Evolutionary conservation across 2,113 vertebrate species (phyloP).

Genomic region (Eurypyga helias): DNA sequence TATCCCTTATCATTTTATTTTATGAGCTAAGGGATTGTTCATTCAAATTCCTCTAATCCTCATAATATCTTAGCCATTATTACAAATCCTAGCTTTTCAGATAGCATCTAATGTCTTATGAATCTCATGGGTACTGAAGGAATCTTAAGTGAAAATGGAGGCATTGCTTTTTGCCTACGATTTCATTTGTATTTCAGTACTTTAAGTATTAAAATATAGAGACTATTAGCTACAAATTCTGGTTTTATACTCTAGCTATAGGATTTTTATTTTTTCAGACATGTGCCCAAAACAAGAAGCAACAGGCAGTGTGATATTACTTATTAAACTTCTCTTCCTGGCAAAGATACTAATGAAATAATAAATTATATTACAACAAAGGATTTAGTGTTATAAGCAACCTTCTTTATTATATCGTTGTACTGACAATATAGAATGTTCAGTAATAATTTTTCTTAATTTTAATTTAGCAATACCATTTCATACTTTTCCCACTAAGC

Average conservation of each 20-base stretch:
- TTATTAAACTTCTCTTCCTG: not conserved
- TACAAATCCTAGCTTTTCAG: conserved; percentile 71
- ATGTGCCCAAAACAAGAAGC: not conserved
- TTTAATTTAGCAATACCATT: not conserved
- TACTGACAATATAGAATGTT: not conserved
- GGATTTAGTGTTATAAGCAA: not conserved
- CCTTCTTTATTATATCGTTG: not conserved
- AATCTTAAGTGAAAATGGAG: conserved; percentile 72
- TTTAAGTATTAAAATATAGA: conserved; percentile 44
- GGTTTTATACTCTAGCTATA: not conserved
- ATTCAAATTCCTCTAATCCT: conserved; percentile 74
- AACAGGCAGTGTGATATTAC: not conserved
- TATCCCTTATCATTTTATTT: conserved; percentile 70
- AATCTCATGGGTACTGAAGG: conserved; percentile 65
- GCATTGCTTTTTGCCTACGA: conserved; percentile 51
- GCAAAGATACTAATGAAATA: not conserved
- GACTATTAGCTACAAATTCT: not conserved
- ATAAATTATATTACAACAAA: not conserved
- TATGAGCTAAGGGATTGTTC: conserved; percentile 77
- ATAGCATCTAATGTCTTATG: conserved; percentile 69
- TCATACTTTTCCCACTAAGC: not conserved
- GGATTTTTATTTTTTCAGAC: not conserved
- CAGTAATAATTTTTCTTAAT: not conserved
- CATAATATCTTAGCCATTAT: conserved; percentile 74
- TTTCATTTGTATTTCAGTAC: conserved; percentile 71